These are phyloP conservation scores for Musca domestica DNA, from an alignment of 1,140 invertebrate genomes.

Conservation along the genomic window DNA sequence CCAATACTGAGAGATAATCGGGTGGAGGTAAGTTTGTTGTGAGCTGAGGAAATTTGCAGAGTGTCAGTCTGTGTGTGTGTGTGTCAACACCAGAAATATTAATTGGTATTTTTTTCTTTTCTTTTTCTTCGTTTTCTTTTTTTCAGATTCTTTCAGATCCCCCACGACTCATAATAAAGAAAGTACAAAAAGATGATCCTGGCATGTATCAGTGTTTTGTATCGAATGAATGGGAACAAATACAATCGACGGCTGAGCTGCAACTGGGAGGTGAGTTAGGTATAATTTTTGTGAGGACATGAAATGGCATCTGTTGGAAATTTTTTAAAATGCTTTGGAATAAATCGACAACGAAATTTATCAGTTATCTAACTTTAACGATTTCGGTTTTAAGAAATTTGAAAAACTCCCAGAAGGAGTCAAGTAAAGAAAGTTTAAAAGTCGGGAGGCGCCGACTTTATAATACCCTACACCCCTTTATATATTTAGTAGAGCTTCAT, in stretches of 20 bases:
- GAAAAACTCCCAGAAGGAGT: no score
- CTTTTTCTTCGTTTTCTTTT: not conserved
- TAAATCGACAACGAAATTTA: no score
- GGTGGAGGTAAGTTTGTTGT: constrained; percentile 54
- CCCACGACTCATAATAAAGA: constrained; percentile 50
- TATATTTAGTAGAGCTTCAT: no score
- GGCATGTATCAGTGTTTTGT: constrained; percentile 89
- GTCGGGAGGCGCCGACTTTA: no score
- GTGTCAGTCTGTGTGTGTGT: not conserved
- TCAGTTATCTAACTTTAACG: no score
- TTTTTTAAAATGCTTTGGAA: no score
- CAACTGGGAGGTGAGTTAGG: constrained; percentile 72
- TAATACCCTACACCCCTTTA: no score
- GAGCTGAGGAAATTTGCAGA: not conserved
- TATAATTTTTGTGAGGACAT: not conserved
- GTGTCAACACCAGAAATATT: no score
- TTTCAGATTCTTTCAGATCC: constrained; percentile 50
- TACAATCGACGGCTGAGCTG: constrained; percentile 77
- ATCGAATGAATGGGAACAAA: constrained; percentile 80
- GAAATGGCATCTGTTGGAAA: no score
- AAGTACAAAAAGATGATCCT: constrained; percentile 52
- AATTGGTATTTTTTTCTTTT: no score
- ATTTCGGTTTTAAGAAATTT: no score
- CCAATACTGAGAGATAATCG: constrained; percentile 64
- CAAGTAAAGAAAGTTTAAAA: no score